These are phyloP conservation scores for Enteromius afrohamiltoni DNA, from an alignment of 2,797 vertebrate genomes.

Conservation along the genomic window DNA sequence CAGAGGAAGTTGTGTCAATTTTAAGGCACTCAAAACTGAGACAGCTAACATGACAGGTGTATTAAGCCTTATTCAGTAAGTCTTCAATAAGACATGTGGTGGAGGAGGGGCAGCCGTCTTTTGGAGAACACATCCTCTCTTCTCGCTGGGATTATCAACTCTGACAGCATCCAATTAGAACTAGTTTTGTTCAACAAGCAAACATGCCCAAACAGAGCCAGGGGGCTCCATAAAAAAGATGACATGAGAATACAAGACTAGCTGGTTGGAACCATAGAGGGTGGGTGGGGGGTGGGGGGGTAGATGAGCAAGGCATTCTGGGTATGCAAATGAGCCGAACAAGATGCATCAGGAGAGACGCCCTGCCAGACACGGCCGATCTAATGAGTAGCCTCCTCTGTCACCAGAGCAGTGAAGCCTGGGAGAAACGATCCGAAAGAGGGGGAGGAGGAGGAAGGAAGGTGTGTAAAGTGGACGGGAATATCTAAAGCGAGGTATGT, in stretches of 20 bases:
- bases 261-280: constrained; percentile 71
- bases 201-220: constrained; percentile 79
- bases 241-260: constrained; percentile 77
- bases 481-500: constrained; percentile 10
- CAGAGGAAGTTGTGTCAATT: constrained; percentile 52
- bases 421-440: constrained; percentile 45
- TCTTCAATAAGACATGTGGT: constrained; percentile 62
- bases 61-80: constrained; percentile 73
- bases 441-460: constrained; percentile 58
- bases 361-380: constrained; percentile 74
- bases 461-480: constrained; percentile 30
- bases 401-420: constrained; percentile 61
- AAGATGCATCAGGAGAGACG: constrained; percentile 71
- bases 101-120: constrained; percentile 56
- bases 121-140: constrained; percentile 68
- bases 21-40: constrained; percentile 67
- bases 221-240: constrained; percentile 52
- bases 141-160: constrained; percentile 81
- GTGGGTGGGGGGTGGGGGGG: constrained; percentile 75
- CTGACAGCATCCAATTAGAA: constrained; percentile 86
- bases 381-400: constrained; percentile 79
- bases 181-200: constrained; percentile 85
- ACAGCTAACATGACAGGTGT: constrained; percentile 72
- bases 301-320: constrained; percentile 80
- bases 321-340: constrained; percentile 80